phyloP scores from a whole-genome alignment of 2,888 invertebrate species.

The Drosophila picticornis region DNA sequence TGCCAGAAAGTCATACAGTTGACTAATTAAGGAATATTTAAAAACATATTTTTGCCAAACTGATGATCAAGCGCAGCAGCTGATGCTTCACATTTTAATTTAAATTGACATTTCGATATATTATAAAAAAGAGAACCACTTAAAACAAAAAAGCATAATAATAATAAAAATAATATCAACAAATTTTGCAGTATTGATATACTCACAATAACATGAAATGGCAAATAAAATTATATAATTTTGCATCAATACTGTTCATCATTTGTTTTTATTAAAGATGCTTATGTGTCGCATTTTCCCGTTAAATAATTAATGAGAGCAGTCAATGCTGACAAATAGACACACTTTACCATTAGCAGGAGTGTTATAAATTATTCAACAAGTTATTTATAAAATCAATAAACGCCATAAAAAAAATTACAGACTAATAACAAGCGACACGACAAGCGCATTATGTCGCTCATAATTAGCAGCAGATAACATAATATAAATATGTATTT shows the following conservation, averaged over 20 bases:
- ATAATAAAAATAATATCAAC: neutral
- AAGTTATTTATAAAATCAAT: conserved; percentile 32
- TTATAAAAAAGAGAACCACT: neutral
- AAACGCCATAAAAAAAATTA: conserved; percentile 20
- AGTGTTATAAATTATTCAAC: conserved; percentile 40
- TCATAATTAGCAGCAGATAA: conserved; percentile 48
- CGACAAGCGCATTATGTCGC: conserved; percentile 56
- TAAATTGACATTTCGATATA: neutral
- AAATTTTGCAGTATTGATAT: neutral
- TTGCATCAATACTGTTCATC: neutral
- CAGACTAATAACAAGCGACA: conserved; percentile 35
- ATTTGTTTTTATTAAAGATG: conserved; percentile 1
- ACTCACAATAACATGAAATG: neutral
- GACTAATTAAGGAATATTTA: conserved; percentile 54
- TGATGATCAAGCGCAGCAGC: neutral
- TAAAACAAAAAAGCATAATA: neutral
- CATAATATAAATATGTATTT: conserved; percentile 16
- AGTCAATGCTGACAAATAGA: conserved; percentile 29
- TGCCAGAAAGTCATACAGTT: conserved; percentile 10
- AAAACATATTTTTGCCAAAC: conserved; percentile 16
- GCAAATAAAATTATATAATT: neutral
- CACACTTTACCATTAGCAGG: conserved; percentile 18
- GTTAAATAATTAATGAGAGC: conserved; percentile 13
- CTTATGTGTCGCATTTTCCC: neutral
- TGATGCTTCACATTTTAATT: neutral